A percentile compares a stretch with the other conserved stretches of the same genome.
Evolutionary conservation across 35 echinoderm and acorn worm species (phyloP).

Genomic region (Apostichopus parvimensis): DNA sequence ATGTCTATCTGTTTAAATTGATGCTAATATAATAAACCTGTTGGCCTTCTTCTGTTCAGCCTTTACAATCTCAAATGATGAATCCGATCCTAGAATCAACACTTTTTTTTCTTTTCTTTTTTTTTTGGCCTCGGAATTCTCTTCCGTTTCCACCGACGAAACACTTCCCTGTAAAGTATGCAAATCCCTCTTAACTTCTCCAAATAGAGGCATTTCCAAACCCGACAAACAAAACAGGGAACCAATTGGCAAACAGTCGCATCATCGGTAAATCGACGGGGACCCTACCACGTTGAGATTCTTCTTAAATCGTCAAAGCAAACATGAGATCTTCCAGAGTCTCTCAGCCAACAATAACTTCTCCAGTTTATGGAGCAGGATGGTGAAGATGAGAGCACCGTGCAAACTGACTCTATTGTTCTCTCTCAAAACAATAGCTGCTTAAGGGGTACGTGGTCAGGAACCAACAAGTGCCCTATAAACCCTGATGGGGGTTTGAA

Average conservation of each 20-base stretch:
- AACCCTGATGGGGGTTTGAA: neutral
- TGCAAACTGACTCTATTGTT: neutral
- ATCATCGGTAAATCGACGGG: neutral
- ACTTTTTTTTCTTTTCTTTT: no score
- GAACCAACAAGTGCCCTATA: neutral
- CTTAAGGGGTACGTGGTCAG: neutral
- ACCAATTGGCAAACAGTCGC: neutral
- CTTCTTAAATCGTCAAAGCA: constrained; percentile 20
- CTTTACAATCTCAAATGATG: no score
- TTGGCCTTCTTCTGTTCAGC: no score
- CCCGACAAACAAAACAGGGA: neutral
- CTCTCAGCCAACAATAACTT: constrained; percentile 31
- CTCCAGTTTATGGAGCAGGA: neutral
- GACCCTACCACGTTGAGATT: constrained; percentile 16
- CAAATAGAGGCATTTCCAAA: constrained; percentile 19
- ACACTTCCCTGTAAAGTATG: constrained; percentile 14
- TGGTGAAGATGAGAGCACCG: no score
- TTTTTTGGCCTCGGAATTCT: no score
- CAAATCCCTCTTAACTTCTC: constrained; percentile 14
- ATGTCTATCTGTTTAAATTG: no score
- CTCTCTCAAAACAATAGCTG: constrained; percentile 43
- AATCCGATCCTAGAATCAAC: no score
- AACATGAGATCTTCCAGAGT: neutral
- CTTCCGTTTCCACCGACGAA: neutral
- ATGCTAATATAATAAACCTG: no score